phyloP scores from a whole-genome alignment of 2,113 vertebrate species.

The Oryzias melastigma region DNA sequence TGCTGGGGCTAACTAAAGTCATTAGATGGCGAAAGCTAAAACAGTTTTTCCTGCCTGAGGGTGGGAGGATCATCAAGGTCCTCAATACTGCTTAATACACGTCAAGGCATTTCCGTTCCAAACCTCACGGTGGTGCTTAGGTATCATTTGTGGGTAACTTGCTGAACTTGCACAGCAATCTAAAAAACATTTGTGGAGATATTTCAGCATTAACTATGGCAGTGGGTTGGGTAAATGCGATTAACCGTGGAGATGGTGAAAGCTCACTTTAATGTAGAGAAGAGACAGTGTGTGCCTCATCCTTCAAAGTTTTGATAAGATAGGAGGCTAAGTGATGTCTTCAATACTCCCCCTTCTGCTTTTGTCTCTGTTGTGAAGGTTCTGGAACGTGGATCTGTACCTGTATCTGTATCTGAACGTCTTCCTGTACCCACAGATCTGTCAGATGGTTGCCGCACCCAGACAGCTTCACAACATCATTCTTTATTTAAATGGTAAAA shows the following conservation, averaged over 20 bases:
- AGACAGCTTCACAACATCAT: not conserved
- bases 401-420: too few species aligned
- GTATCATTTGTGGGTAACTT: not conserved
- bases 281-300: too few species aligned
- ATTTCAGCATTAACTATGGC: not conserved
- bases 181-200: not conserved
- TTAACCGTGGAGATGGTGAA: too few species aligned
- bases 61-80: not conserved
- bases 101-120: not conserved
- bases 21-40: not conserved
- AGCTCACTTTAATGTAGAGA: too few species aligned
- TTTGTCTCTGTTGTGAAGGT: conserved; percentile 11
- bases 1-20: not conserved
- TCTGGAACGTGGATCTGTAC: not conserved
- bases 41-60: conserved; percentile 3
- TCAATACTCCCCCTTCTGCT: too few species aligned
- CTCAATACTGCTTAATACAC: not conserved
- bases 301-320: too few species aligned
- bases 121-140: conserved; percentile 4
- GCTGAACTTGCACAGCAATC: not conserved
- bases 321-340: too few species aligned
- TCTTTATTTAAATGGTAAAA: conserved; percentile 21
- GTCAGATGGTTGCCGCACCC: conserved; percentile 22
- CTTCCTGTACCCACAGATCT: conserved; percentile 19
- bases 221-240: not conserved